Base-by-base conservation (phyloP, 1,140 invertebrate species). In the Drosophila melanica region DNA sequence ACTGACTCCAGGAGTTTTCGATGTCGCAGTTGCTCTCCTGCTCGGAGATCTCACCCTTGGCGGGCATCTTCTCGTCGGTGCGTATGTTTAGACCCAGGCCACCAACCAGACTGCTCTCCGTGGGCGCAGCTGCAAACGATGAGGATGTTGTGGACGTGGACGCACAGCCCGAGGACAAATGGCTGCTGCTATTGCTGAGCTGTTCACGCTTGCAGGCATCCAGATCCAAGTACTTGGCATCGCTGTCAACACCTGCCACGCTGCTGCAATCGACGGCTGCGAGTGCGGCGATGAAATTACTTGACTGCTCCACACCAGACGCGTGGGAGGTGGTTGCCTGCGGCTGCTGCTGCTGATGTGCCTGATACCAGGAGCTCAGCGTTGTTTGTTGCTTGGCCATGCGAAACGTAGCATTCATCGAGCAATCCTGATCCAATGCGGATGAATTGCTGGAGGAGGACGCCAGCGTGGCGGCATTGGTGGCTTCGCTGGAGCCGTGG, bases 11-110 rank as follows among this genome's bases (percentile, higher is more conserved):
- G 7, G 94, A 92, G 58, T 93, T 93, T 33, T 94, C 95, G 72
- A 95, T 95, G 81, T 95, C 95, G 10, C 95, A 96, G 81, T 96
- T 95, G 92, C 96, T 97, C 72, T 97, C 96, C 90, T 96, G 96
- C 30, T 95, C 96, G 5, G 96, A 96, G 10, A 97, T 93, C 92
- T 97, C 96, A 7, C 96, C 96, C 71, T 95, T 93, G 0, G 96
- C 94, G 35, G 96, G 96, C 96, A 97, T 97, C 55, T 94, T 94
- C 90, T 97, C 96, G 84, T 97, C 96, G 0, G 96, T 95, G 73
- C 95, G 94, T 77, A 97, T 97, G 81, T 97, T 95, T 8, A 96
- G 91, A 23, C 94, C 86, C 4, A 96, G 91, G 18, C 94, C 90
- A 3, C 84, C 84, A 5, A 89, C 84, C 39, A 91, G 55, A 16